Evolutionary conservation across 2,888 invertebrate species (phyloP), one percentile per base, ranked within the genome.

Genomic region (Eupeodes latifasciatus): DNA sequence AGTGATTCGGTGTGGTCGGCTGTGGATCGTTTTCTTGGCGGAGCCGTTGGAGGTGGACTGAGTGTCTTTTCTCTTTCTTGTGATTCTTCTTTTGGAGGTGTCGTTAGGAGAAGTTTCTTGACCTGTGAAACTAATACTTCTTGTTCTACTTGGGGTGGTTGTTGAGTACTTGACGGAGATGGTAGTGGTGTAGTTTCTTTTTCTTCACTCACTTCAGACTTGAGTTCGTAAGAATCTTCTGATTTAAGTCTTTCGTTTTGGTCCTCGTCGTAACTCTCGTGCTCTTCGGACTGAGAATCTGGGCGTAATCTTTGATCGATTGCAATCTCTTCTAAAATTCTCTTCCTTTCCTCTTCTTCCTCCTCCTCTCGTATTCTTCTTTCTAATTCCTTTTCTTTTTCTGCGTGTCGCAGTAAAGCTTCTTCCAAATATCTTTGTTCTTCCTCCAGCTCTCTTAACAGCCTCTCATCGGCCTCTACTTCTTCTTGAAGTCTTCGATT

Each of bases 1-100:
- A 88, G 75, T 57, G 81, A 7, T 44, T 77, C 84, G 27, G 16
- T 19, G 74, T 76, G 84, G 14, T 89, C 85, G 51, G 82, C 64
- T 9, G 81, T 67, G 34, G 92, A 92, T 89, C 92, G 91, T 89
- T 91, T 92, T 76, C 93, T 89, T 53, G 93, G 91, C 66, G 92
- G 92, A 11, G 93, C 92, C 10, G 91, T 91, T 90, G 90, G 90
- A 11, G 90, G 90, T 44, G 85, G 92, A 91, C 84, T 76, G 90
- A 76, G 78, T 4, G 47, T 71, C 0, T 55, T 34, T 47, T 72
- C 90, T 40, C 92, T 91, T 51, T 91, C 91, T 14, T 92, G 90
- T 44, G 89, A 90, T 80, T 92, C 92, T 9, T 90, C 86, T 14
- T 90, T 89, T 9, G 89, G 40, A 12, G 69, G 10, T 62, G 90